A percentile compares a stretch with the other conserved stretches of the same genome.
Conservation (phyloP, 2,797 vertebrate species). For the Echiichthys vipera region DNA sequence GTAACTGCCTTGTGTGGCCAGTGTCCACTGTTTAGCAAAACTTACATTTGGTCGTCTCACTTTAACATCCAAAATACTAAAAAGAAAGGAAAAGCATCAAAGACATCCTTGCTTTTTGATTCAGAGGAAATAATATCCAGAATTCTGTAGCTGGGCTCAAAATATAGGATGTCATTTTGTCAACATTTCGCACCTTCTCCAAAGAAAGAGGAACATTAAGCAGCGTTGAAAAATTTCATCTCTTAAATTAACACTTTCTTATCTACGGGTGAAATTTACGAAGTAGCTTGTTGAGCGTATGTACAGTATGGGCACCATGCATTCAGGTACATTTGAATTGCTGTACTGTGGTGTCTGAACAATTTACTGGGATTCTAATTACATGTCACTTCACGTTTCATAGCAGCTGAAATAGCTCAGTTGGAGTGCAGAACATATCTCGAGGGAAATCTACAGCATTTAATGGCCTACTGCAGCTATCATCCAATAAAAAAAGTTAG, state of each 20-base stretch:
- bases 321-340: conserved; percentile 13
- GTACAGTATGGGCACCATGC: background rate
- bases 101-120: background rate
- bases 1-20: background rate
- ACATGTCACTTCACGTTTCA: conserved; percentile 35
- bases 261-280: background rate
- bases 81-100: background rate
- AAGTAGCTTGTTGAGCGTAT: background rate
- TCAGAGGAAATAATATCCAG: background rate
- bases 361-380: background rate
- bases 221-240: background rate
- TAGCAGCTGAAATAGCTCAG: conserved; percentile 44
- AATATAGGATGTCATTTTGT: background rate
- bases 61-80: background rate
- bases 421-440: conserved; percentile 44
- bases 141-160: background rate
- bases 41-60: background rate
- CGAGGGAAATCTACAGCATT: conserved; percentile 56
- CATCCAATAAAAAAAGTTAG: conserved; percentile 51
- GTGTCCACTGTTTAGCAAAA: conserved; percentile 3
- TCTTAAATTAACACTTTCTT: background rate
- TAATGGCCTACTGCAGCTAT: conserved; percentile 54
- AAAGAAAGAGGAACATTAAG: background rate
- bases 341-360: background rate
- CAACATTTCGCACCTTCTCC: background rate